A percentile compares a stretch with the other conserved stretches of the same genome.
Evolutionary conservation across 2,113 vertebrate species (phyloP).

Genomic region (Cathartes aura): DNA sequence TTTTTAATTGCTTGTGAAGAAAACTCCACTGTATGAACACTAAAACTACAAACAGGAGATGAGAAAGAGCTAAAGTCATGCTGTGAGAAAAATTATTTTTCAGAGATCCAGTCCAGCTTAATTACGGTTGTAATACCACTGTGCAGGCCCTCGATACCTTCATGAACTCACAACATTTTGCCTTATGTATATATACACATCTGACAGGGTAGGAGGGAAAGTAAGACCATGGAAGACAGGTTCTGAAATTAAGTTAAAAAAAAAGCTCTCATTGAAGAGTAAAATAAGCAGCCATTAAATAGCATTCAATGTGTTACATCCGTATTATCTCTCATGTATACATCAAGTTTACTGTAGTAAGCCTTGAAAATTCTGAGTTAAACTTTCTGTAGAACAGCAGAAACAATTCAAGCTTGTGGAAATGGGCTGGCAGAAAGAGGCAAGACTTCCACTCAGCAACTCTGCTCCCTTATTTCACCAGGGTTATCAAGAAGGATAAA

Average conservation of each 20-base stretch:
- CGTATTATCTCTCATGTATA: accelerated
- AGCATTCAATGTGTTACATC: neutral
- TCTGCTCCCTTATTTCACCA: neutral
- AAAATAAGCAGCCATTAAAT: neutral
- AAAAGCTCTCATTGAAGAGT: neutral
- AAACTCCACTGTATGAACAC: neutral
- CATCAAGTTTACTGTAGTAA: neutral
- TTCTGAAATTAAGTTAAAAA: neutral
- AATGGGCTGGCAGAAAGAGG: neutral
- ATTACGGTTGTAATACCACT: accelerated
- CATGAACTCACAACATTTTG: accelerated
- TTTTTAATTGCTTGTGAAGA: neutral
- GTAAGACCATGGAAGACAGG: neutral
- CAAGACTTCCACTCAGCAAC: neutral
- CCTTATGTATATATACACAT: accelerated
- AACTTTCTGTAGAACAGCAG: neutral
- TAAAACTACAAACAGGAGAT: neutral
- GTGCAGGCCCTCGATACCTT: neutral
- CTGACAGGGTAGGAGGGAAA: neutral
- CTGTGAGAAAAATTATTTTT: neutral
- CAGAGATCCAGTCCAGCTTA: neutral
- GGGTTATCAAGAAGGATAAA: neutral
- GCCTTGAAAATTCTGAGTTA: neutral
- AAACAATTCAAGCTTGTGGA: neutral
- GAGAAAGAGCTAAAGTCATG: neutral